Evolutionary conservation across 2,113 vertebrate species (phyloP), one percentile per base, ranked within the genome.

Genomic region (Gallinago paraguaiae): DNA sequence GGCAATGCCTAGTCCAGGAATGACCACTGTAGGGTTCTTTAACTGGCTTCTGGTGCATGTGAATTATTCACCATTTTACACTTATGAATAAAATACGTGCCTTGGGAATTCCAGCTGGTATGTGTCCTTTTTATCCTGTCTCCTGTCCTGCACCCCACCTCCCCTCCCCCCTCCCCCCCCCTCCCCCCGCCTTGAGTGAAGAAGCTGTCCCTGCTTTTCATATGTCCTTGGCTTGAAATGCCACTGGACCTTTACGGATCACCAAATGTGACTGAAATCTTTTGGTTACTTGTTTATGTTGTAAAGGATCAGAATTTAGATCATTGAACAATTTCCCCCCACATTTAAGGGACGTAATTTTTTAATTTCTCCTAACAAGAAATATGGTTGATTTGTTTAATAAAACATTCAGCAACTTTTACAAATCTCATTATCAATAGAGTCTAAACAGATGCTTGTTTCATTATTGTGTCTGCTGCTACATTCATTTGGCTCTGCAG

Each of bases 81-180:
- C 23, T 93, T 72, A 87, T 79, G 56, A 93, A 96, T 97, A 96
- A 96, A 97, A 96, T 4, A 94, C 45, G 1, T 35, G 68, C 83
- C 69, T 82, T 1, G 0, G 76, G 80, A 93, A 93, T 86, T 79
- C 80, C 88, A 95, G 72, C 83, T 91, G 95, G 53, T 76, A 6
- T 37, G 35, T 84, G 79, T 65, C 9, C 33, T 69, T 89, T 82
- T 82, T 80, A 33, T 61, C 50, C 65, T 79, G 20, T 59, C 17
- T 82, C 16, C 56, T 75, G 7, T 75, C 37, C 50, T 74, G 39
- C 11, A 11, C 37, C 37, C 10, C 37, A 9, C 37, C 37, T 9
- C 37, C 7, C 23, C 5, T 14, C 24, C 7, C 9, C 37, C 37
- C 37, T 39, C 37, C 37, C 37, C 37, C 37, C 37, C 7, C 24